Evolutionary conservation across 2,888 invertebrate species (phyloP), one percentile per base, ranked within the genome.

Genomic region (Portevinia maculata): DNA sequence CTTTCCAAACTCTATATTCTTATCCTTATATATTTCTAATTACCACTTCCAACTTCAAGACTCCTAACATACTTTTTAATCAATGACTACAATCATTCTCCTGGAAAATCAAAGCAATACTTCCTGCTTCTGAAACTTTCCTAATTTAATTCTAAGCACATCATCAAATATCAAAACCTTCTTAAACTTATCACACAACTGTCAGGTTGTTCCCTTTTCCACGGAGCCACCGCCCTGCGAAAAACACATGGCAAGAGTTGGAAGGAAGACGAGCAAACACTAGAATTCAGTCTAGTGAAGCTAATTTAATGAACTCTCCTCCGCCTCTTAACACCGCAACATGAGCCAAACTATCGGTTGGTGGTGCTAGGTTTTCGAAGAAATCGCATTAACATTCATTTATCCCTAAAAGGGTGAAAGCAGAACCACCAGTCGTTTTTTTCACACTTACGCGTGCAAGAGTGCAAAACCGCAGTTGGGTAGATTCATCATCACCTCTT

Each of bases 71-170:
- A n/a, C n/a, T n/a, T n/a, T n/a, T n/a, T n/a, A n/a, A n/a, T n/a
- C n/a, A n/a, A n/a, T n/a, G n/a, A n/a, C n/a, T n/a, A n/a, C n/a
- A 15, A 46, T 48, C 19, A 13, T 70, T 48, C 65, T 41, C 28
- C 44, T 55, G 13, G 39, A 59, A 65, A 15, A 13, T 39, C 13
- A 39, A 13, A 39, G 39, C 39, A 39, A 39, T 39, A 1, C 37
- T 37, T 37, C 39, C 39, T 39, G 7, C 39, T 39, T 39, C 13
- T 13, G 13, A 39, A 83, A 83, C 65, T 83, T 83, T 83, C 44
- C 65, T 83, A 76, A 83, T 83, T 83, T 48, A 78, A 83, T 83
- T 83, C 78, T 55, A 83, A 83, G 67, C 78, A 78, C 71, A 83
- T 81, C 76, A 76, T 59, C 71, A 62, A 65, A 71, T 71, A 83